Evolutionary conservation across 92 coral and sea anemone genomes (phyloP), one percentile per base, ranked within the genome.

Genomic region (Phenganax marumi): DNA sequence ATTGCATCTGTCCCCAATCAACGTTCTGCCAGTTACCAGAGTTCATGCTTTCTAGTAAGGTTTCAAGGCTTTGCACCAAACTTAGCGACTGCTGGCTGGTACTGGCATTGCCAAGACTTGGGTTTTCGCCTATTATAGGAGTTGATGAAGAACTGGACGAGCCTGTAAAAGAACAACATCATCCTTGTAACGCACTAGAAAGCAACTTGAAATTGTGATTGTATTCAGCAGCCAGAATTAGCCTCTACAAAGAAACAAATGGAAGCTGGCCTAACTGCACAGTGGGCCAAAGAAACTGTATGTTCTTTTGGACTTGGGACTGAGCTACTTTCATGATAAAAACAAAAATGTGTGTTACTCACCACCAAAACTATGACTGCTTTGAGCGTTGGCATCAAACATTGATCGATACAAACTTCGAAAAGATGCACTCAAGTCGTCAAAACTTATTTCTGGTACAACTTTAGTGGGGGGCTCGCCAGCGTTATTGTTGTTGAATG

Each of bases 351-450:
- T 12, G 10, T 7, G 12, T 12, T 18, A 73, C 81, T 76, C 39
- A 76, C 81, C 85, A 86, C 97, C 92, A 87, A 90, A 93, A 26
- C 89, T 79, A 12, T 86, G 87, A 6, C 88, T 89, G 70, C 90
- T 89, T 14, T 90, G 97, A 17, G 97, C 89, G 48, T 52, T 76
- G 12, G 98, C 98, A 81, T 94, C 98, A 85, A 94, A 94, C 61
- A 94, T 97, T 16, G 98, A 94, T 87, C 92, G 90, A 83, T 94
- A 94, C 5, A 94, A 90, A 84, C 92, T 94, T 88, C 92, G 91
- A 77, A 94, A 94, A 21, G 98, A 94, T 24, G 98, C 98, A 83
- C 98, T 94, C 61, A 94, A 90, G 87, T 94, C 97, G 58, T 94
- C 97, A 90, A 94, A 94, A 73, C 91, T 92, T 70, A 92, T 91